Base-by-base conservation (phyloP, 2,888 invertebrate species). In the Rhagonycha lutea region DNA sequence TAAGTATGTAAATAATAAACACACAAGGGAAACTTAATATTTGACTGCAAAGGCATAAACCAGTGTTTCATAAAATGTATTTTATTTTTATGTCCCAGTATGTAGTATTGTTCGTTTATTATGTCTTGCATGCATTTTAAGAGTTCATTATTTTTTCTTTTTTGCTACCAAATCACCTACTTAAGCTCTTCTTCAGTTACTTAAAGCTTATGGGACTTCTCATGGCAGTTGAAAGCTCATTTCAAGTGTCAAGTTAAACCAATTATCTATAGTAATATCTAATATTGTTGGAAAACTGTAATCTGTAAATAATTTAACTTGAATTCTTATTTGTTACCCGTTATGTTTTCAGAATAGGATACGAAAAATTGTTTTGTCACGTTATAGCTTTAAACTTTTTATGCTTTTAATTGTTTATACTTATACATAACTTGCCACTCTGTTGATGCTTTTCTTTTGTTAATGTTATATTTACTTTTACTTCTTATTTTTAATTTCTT, bases 1-100 rank as follows among this genome's bases (percentile, higher is more conserved):
- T 76, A 76, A 76, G 73, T 73, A 76, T 76, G 76, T 76, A 76
- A 24, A 76, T 73, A 47, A 47, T 47, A 47, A 47, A 47, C n/a
- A 47, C 47, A 71, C 32, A 28, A 7, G 47, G 68, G 61, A 63
- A 68, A 61, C 26, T 28, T 62, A 62, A 32, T 8, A 10, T 24
- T 70, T 11, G 14, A 70, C 61, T 69, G 61, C 61, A 61, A 23
- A 61, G 23, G 61, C 18, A 24, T 61, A 12, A 69, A 68, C 11
- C 12, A n/a, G 47, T 63, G 24, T 63, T 63, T 63, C 24, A 65
- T 12, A 18, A 65, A 65, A 26, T 65, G 12, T 12, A 14, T 65
- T 14, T 65, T 14, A 24, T 65, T 23, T 65, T 65, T 11, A 65
- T 24, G 63, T 65, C 12, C 12, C 11, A 65, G 23, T 65, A 65